Base-by-base conservation (phyloP, 2,888 invertebrate species). In the Lepeophtheirus nordmannii region DNA sequence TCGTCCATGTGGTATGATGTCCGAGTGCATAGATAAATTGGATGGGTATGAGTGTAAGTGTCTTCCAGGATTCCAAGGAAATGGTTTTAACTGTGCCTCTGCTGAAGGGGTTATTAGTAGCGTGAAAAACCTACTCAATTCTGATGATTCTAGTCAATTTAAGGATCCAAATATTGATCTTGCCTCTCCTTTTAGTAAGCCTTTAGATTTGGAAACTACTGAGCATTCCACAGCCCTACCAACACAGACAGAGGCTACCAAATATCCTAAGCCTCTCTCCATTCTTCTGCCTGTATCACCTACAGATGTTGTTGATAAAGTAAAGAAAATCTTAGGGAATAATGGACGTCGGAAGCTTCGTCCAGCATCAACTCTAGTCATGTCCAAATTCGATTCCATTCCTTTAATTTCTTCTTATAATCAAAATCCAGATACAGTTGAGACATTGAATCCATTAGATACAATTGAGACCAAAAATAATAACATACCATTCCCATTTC, bases 11-110 rank as follows among this genome's bases (percentile, higher is more conserved):
- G 53, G 56, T 23, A 58, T 65, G 20, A 20, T 20, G 12, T 57
- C 58, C 2, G 65, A 58, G 65, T 65, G 65, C 53, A 65, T 56
- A 7, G 56, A 65, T 37, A 65, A 57, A 30, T 20, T 58, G 17
- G 58, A 56, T 23, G 56, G 65, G n/a, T 65, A 56, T 38, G 20
- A 37, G 23, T 65, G 65, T 39, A 38, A 20, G 9, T 65, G 65
- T 39, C 30, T 30, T 10, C 39, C 37, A 58, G 65, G 65, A 20
- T 65, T 37, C 17, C 17, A 30, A 30, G 65, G 65, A 1, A 56
- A 65, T 58, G 65, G 65, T 14, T 58, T 58, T 39, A 58, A 59
- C 23, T 65, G 65, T 23, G 22, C 30, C 20, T 22, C 56, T 37
- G 8, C 12, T 1, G 58, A 58, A 7, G 58, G 20, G 1, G 23